phyloP scores from a whole-genome alignment of 2,113 vertebrate genomes.

The Redunca redunca region DNA sequence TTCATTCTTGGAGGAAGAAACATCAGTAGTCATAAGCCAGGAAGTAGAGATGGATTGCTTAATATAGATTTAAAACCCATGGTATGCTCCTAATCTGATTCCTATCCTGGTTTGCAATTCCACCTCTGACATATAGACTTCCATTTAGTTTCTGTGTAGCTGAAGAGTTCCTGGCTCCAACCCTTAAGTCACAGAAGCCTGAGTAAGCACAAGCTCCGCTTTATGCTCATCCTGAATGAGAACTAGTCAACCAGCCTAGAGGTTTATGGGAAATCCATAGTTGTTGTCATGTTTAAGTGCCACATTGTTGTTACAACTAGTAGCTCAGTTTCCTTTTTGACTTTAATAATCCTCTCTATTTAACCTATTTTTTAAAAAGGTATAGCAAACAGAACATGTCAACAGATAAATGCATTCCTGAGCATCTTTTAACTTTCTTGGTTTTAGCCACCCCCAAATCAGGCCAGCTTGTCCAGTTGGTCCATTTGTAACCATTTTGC shows the following conservation, averaged over 20 bases:
- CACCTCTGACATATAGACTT: neutral
- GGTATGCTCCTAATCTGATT: neutral
- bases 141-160: neutral
- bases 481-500: constrained; percentile 22
- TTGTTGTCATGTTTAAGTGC: neutral
- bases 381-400: neutral
- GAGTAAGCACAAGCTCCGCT: neutral
- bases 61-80: neutral
- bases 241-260: neutral
- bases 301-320: neutral
- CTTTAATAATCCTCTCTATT: neutral
- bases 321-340: neutral
- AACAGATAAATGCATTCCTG: neutral
- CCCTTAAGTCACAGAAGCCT: neutral
- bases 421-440: neutral
- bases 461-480: neutral
- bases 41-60: neutral
- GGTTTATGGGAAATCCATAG: neutral
- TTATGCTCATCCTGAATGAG: neutral
- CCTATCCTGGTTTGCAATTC: neutral
- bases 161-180: neutral
- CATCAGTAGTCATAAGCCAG: neutral
- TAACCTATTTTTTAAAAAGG: constrained; percentile 15
- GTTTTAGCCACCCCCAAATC: neutral
- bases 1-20: constrained; percentile 24